Evolutionary conservation across 2,113 vertebrate species (phyloP).

Genomic region (Aspiorhynchus laticeps): DNA sequence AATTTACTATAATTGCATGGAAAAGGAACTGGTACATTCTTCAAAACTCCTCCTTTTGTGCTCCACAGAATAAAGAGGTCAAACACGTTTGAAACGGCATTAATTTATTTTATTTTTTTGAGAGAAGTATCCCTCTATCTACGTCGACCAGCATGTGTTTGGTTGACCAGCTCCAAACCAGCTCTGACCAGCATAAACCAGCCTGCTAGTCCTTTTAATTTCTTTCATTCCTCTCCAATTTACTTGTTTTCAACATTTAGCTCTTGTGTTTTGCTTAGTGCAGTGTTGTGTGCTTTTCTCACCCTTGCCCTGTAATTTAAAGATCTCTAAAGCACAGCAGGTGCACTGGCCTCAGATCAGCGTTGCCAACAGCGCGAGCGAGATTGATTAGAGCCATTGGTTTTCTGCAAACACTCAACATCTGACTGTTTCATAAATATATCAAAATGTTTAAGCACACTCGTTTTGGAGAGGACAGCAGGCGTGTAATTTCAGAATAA

Average conservation of each 20-base stretch:
- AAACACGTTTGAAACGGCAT: neutral
- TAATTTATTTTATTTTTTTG: too few species aligned
- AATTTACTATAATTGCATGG: neutral
- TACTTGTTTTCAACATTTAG: neutral
- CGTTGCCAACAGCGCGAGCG: slow-evolving; percentile 17
- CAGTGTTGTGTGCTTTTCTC: slow-evolving; percentile 29
- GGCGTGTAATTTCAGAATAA: slow-evolving; percentile 32
- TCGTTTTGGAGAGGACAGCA: neutral
- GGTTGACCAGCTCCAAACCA: neutral
- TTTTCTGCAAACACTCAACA: slow-evolving; percentile 36
- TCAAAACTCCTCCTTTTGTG: neutral
- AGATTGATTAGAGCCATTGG: slow-evolving; percentile 32
- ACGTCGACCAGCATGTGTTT: neutral
- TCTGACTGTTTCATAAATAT: slow-evolving; percentile 17
- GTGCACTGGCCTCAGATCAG: slow-evolving; percentile 41
- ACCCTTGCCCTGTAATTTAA: slow-evolving; percentile 15
- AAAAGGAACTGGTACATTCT: neutral
- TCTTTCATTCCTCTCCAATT: neutral
- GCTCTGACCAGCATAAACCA: neutral
- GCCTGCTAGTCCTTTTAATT: neutral
- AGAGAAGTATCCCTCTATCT: neutral
- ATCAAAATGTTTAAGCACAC: slow-evolving; percentile 36
- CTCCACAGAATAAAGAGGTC: neutral
- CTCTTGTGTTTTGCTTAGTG: neutral
- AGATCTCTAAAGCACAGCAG: slow-evolving; percentile 43